Evolutionary conservation across 2,888 invertebrate genomes (phyloP), one percentile per base, ranked within the genome.

Genomic region (Phytoseiulus persimilis): DNA sequence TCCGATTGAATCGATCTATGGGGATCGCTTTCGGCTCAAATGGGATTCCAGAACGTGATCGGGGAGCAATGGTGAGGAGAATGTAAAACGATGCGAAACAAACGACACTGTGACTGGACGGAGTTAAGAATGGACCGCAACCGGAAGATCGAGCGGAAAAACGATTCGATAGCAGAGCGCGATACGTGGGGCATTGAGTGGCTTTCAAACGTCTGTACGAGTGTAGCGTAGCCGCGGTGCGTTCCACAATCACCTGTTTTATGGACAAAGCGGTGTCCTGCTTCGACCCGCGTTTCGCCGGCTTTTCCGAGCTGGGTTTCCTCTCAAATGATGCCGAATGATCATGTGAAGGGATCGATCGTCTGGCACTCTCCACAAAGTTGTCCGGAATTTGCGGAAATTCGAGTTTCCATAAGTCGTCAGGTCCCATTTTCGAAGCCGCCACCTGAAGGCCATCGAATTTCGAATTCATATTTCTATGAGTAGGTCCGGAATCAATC

Each of bases 371-470:
- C 39, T 87, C 45, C 87, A 45, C 32, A n/a, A 45, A 0, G 33
- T 28, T 87, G 33, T 87, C 87, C 32, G 45, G 14, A 33, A 33
- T 87, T 33, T 83, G 83, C 6, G 91, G 91, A 84, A 91, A 91
- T 33, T 91, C 91, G 31, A 91, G 83, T 11, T 90, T 90, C 91
- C 91, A 91, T 39, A 90, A 31, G 32, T 90, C 90, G 18, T 90
- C 90, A n/a, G 87, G 83, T 11, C 90, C 83, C n/a, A 87, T 87
- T 87, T 87, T 87, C 2, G 87, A 87, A 33, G 87, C 87, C 45
- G 31, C 87, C 33, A 87, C 87, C 87, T 87, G 87, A 39, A n/a
- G 87, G 28, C 31, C 32, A 87, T 65, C 28, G 2, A 65, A 65
- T 18, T 65, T 28, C 65, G 65, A 65, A 18, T 65, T 23, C 65